Conservation (phyloP, 2,797 vertebrate genomes). For the Parotocinclus haroldoi region DNA sequence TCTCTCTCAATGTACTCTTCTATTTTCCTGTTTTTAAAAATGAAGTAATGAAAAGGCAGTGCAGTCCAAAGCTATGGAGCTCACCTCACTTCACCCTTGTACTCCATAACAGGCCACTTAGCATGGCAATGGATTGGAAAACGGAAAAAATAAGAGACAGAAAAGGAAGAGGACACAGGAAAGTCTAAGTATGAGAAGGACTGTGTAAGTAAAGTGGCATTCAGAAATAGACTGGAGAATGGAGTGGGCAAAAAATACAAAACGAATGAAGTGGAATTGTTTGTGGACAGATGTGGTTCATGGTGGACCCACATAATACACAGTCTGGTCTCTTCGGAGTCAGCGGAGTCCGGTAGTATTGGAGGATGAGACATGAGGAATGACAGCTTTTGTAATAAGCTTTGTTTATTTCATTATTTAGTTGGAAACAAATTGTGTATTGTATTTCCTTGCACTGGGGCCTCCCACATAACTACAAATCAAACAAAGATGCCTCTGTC, state of each 20-base stretch:
- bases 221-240: slow-evolving; percentile 1
- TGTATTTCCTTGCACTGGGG: slow-evolving; percentile 66
- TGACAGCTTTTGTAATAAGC: slow-evolving; percentile 35
- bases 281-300: slow-evolving; percentile 40
- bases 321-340: slow-evolving; percentile 28
- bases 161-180: slow-evolving; percentile 12
- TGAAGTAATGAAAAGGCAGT: slow-evolving; percentile 31
- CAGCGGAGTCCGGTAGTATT: slow-evolving; percentile 12
- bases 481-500: slow-evolving; percentile 79
- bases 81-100: slow-evolving; percentile 45
- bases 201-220: background rate
- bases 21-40: slow-evolving; percentile 21
- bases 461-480: slow-evolving; percentile 80
- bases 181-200: slow-evolving; percentile 30
- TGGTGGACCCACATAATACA: slow-evolving; percentile 22
- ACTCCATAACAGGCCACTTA: slow-evolving; percentile 47
- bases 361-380: slow-evolving; percentile 35
- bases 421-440: slow-evolving; percentile 76
- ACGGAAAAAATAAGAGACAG: slow-evolving; percentile 15
- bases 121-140: slow-evolving; percentile 2
- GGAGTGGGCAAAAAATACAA: slow-evolving; percentile 30
- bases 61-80: slow-evolving; percentile 32
- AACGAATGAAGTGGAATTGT: slow-evolving; percentile 30
- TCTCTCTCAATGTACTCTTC: background rate
- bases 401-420: slow-evolving; percentile 77